Evolutionary conservation across 2,888 invertebrate species (phyloP).

Genomic region (Ethmia dodecea): DNA sequence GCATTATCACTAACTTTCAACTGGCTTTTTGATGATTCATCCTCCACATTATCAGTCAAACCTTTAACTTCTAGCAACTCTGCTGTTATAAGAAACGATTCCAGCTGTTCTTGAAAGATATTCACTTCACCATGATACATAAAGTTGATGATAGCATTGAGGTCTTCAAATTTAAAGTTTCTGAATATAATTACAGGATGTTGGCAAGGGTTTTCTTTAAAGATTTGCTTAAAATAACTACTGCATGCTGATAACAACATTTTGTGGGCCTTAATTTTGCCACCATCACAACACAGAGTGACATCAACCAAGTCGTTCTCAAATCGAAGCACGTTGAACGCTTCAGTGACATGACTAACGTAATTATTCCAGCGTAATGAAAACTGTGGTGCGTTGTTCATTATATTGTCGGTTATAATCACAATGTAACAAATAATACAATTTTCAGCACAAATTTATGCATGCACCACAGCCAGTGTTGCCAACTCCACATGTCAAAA

Average conservation of each 20-base stretch:
- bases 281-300: conserved; percentile 90
- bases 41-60: conserved; percentile 79
- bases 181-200: conserved; percentile 89
- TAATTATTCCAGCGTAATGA: conserved; percentile 93
- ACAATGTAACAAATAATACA: neutral
- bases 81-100: conserved; percentile 87
- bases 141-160: conserved; percentile 87
- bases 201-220: conserved; percentile 87
- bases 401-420: conserved; percentile 20
- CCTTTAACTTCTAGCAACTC: conserved; percentile 87
- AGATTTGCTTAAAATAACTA: conserved; percentile 84
- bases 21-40: conserved; percentile 54
- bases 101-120: conserved; percentile 86
- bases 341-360: conserved; percentile 86
- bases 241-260: conserved; percentile 91
- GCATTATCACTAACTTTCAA: conserved; percentile 49
- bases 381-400: conserved; percentile 86
- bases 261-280: conserved; percentile 90
- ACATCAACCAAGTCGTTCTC: conserved; percentile 89
- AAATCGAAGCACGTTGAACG: conserved; percentile 84
- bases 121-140: conserved; percentile 92
- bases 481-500: too few species aligned
- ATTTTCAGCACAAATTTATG: neutral
- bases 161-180: conserved; percentile 86
- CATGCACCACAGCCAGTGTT: too few species aligned